Conservation (phyloP, 2,888 invertebrate species). For the Blastobasis adustella region DNA sequence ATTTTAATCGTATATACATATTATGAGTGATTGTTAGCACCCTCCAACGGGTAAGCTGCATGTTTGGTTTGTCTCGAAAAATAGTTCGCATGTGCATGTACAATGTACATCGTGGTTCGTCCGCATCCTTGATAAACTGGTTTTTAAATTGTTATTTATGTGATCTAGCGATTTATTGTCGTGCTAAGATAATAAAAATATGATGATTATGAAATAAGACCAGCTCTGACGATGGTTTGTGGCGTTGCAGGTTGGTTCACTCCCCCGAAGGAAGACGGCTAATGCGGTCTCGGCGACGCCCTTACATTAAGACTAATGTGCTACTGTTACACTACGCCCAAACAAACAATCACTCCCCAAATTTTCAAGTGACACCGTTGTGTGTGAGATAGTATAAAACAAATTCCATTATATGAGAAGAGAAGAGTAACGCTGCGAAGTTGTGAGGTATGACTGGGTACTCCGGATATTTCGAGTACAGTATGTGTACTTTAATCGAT, state of each 20-base stretch:
- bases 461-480: conserved; percentile 40
- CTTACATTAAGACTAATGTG: conserved; percentile 57
- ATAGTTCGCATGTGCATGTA: too few species aligned
- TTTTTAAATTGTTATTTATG: too few species aligned
- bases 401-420: conserved; percentile 30
- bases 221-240: conserved; percentile 8
- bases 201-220: too few species aligned
- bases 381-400: conserved; percentile 28
- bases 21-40: too few species aligned
- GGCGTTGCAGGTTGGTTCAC: conserved; percentile 88
- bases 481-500: conserved; percentile 47
- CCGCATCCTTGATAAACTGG: too few species aligned
- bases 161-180: too few species aligned
- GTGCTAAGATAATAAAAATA: too few species aligned
- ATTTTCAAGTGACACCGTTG: conserved; percentile 44
- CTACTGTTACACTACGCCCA: conserved; percentile 51
- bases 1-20: too few species aligned
- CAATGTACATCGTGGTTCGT: too few species aligned
- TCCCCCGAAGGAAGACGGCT: conserved; percentile 93
- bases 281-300: conserved; percentile 52
- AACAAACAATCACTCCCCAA: conserved; percentile 36
- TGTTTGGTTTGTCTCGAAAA: too few species aligned
- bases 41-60: too few species aligned
- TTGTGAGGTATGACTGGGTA: conserved; percentile 43
- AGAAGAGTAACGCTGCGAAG: conserved; percentile 13